Conservation (phyloP, 1,140 invertebrate genomes). For the Drosophila ohnishii region DNA sequence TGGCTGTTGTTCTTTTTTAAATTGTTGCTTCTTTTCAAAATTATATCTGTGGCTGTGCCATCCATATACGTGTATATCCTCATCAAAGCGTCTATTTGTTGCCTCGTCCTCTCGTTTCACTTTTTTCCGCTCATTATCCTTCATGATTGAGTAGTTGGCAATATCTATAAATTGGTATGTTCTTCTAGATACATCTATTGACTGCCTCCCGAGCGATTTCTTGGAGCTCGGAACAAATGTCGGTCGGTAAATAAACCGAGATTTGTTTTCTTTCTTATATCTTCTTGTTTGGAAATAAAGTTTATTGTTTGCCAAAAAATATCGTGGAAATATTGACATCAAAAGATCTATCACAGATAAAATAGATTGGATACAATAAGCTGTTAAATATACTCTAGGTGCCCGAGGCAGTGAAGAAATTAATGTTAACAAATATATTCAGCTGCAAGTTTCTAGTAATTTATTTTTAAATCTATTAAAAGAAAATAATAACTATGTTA, state of each 20-base stretch:
- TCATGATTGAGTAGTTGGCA: slow-evolving; percentile 40
- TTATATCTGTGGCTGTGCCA: slow-evolving; percentile 24
- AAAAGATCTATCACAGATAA: slow-evolving; percentile 1
- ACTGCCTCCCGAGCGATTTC: slow-evolving; percentile 13
- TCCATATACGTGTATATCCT: slow-evolving; percentile 10
- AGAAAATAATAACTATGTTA: too few relatives aligned
- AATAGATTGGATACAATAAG: not conserved
- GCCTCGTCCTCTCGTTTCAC: slow-evolving; percentile 17
- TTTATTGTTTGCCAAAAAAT: slow-evolving; percentile 34
- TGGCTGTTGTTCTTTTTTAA: slow-evolving; percentile 46
- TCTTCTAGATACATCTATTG: slow-evolving; percentile 42
- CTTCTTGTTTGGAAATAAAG: slow-evolving; percentile 16
- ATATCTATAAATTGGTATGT: slow-evolving; percentile 50
- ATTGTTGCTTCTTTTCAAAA: slow-evolving; percentile 42
- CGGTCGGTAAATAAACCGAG: slow-evolving; percentile 41
- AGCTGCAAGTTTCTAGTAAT: not conserved
- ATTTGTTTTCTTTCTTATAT: slow-evolving; percentile 11
- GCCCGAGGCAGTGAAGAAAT: too few relatives aligned
- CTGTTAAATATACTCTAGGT: not conserved
- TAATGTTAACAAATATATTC: not conserved
- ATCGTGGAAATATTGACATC: slow-evolving; percentile 20
- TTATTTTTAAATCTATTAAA: too few relatives aligned
- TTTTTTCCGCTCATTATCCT: slow-evolving; percentile 39
- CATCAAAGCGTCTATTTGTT: slow-evolving; percentile 49
- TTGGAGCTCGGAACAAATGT: slow-evolving; percentile 33